A percentile compares a stretch with the other conserved stretches of the same genome.
These are phyloP conservation scores for Mya arenaria DNA, from an alignment of 1,140 invertebrate genomes.

Conservation along the genomic window DNA sequence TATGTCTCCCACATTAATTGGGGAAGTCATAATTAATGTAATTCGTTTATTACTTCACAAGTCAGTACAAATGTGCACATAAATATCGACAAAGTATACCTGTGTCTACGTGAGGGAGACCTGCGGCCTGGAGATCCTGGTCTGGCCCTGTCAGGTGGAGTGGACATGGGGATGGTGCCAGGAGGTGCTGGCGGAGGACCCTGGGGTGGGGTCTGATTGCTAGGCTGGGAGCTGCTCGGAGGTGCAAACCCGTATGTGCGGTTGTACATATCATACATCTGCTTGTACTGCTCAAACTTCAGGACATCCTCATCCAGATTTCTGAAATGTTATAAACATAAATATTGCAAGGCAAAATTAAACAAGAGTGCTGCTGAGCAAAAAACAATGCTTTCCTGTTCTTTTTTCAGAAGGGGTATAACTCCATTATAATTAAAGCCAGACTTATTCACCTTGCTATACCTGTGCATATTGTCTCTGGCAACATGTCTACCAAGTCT, in stretches of 20 bases:
- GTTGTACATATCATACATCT: constrained; percentile 44
- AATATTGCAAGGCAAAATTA: background rate
- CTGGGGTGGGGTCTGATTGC: constrained; percentile 36
- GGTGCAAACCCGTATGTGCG: constrained; percentile 40
- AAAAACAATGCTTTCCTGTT: no score
- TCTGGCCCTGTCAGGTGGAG: constrained; percentile 7
- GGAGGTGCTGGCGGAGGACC: constrained; percentile 44
- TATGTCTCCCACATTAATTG: background rate
- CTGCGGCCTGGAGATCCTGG: constrained; percentile 2
- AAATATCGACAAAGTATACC: background rate
- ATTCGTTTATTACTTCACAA: background rate
- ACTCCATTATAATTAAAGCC: no score
- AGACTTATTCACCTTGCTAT: no score
- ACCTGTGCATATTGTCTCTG: no score
- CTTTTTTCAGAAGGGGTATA: no score
- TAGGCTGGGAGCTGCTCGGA: background rate
- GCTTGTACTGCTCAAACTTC: constrained; percentile 53
- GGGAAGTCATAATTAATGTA: background rate
- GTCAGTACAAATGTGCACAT: background rate
- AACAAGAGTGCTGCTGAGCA: no score
- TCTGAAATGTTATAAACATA: no score
- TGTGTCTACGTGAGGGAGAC: background rate
- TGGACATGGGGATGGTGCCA: constrained; percentile 10
- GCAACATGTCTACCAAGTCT: no score
- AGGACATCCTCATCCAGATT: constrained; percentile 36